Conservation (phyloP, 2,797 vertebrate species). For the Mus minutoides region DNA sequence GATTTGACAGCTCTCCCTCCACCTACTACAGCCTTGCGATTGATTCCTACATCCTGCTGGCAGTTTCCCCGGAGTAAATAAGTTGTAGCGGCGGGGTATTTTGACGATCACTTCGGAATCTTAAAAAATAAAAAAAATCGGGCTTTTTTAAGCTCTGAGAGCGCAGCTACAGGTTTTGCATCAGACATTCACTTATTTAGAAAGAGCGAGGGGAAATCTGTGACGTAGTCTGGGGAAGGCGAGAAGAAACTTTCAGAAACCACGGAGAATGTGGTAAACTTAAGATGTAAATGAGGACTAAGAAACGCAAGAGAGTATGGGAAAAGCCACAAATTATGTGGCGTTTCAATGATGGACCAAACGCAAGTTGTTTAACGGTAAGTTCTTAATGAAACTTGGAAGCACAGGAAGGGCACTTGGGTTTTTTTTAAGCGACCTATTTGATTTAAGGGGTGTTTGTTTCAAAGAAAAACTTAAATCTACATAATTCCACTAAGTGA, state of each 20-base stretch:
- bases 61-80: not conserved
- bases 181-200: slow-evolving; percentile 26
- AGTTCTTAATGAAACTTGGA: slow-evolving; percentile 31
- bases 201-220: slow-evolving; percentile 32
- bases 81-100: not conserved
- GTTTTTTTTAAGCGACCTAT: slow-evolving; percentile 1
- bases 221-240: slow-evolving; percentile 3
- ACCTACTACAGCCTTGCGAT: not conserved
- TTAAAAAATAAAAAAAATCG: not conserved
- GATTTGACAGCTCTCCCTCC: not conserved
- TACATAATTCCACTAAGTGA: slow-evolving; percentile 47
- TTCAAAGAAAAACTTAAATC: slow-evolving; percentile 40
- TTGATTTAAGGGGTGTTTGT: slow-evolving; percentile 17
- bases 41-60: not conserved
- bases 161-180: slow-evolving; percentile 22
- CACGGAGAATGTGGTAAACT: not conserved
- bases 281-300: slow-evolving; percentile 4
- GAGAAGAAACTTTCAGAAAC: slow-evolving; percentile 57
- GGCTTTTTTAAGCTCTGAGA: not conserved
- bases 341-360: slow-evolving; percentile 38
- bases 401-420: not conserved
- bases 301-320: not conserved
- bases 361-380: not conserved
- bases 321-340: not conserved
- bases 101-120: not conserved